Evolutionary conservation across 1,140 invertebrate genomes (phyloP).

Genomic region (Chlorops oryzae): DNA sequence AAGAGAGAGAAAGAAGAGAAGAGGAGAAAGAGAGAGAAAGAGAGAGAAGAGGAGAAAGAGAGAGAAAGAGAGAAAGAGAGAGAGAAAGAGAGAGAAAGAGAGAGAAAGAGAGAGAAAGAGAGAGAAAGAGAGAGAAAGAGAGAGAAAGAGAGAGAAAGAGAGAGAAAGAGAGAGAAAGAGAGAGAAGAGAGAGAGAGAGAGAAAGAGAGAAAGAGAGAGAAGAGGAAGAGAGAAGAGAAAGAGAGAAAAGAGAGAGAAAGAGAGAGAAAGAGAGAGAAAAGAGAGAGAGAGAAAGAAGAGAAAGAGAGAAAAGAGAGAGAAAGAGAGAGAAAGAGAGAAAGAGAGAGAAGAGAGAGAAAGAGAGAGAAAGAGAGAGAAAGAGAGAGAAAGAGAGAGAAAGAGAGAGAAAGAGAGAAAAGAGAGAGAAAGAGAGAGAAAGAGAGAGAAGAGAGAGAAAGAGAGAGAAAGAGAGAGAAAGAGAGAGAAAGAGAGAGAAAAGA

Average conservation of each 20-base stretch:
- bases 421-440: neutral
- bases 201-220: neutral
- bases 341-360: neutral
- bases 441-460: neutral
- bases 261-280: neutral
- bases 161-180: neutral
- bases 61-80: neutral
- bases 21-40: neutral
- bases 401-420: neutral
- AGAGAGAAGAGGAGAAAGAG: neutral
- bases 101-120: neutral
- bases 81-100: neutral
- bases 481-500: neutral
- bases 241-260: neutral
- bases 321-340: neutral
- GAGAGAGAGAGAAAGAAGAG: neutral
- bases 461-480: neutral
- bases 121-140: neutral
- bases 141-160: neutral
- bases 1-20: neutral
- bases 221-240: neutral
- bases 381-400: neutral
- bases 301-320: neutral
- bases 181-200: neutral
- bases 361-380: neutral